Base-by-base conservation (phyloP, 2,113 vertebrate species). In the Nettapus auritus region DNA sequence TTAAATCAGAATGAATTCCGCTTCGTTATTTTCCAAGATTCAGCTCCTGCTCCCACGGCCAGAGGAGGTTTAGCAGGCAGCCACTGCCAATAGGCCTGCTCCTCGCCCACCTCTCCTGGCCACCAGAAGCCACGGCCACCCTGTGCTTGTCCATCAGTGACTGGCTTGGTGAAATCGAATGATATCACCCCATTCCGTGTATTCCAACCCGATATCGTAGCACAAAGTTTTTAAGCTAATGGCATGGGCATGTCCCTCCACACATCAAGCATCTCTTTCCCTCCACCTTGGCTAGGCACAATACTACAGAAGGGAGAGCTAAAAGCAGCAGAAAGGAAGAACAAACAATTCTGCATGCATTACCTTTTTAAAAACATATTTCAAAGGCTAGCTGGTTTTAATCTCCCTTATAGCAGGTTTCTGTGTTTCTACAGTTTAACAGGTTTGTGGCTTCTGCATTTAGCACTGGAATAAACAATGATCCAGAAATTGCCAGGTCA, bases 1-100 rank as follows among this genome's bases (percentile, higher is more conserved):
- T 98, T 96, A 91, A 94, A 81, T 82, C 86, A 83, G 96, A 96
- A 97, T 95, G 86, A 97, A 97, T 97, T 96, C 94, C 34, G 71
- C 89, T 94, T 83, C 88, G 5, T 71, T 87, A 73, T 95, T 70
- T 70, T 44, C 90, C 84, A 40, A 82, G 77, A 71, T 90, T 96
- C 95, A 75, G 68, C 83, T 90, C 64, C 86, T 33, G 12, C 88
- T 96, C 93, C 77, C 17, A 13, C 56, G 33, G 95, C 62, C 53
- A 48, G 83, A 86, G 67, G 89, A 52, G 83, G 88, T 73, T 18
- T 18, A 20, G 34, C 31, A 33, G 44, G 76, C 48, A 38, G 60
- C 26, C 46, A 19, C 40, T 31, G 4, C 31, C 44, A 9, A 9
- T 23, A 25, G 7, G 23, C 34, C 56, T 1, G 68, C 82, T 78